Conservation (phyloP, 2,888 invertebrate species). For the Neelides folsomi region DNA sequence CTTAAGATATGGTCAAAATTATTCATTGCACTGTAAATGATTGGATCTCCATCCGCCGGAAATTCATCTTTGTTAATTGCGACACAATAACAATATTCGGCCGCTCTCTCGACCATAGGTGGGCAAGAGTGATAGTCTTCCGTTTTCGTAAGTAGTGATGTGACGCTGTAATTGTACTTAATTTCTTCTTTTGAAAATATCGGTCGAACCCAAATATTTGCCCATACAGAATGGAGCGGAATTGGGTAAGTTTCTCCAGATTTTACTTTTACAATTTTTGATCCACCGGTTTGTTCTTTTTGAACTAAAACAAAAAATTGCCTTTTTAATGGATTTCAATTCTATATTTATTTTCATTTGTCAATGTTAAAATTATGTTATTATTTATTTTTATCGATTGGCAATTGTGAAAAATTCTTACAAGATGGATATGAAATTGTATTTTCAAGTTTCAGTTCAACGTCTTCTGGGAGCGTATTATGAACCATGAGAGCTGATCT, state of each 20-base stretch:
- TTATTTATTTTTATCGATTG: background rate
- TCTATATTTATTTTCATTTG: too few relatives aligned
- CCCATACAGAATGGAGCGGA: constrained; percentile 61
- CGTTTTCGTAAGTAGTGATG: too few relatives aligned
- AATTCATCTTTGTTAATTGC: constrained; percentile 66
- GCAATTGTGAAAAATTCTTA: constrained; percentile 12
- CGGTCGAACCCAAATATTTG: constrained; percentile 63
- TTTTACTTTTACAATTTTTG: constrained; percentile 35
- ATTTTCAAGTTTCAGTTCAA: constrained; percentile 59
- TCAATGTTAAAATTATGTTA: too few relatives aligned
- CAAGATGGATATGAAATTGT: constrained; percentile 30
- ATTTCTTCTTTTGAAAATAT: constrained; percentile 16
- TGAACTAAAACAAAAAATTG: constrained; percentile 23
- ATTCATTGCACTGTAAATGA: constrained; percentile 14
- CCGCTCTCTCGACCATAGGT: background rate
- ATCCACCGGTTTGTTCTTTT: constrained; percentile 33
- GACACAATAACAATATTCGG: constrained; percentile 55
- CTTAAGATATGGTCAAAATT: constrained; percentile 16
- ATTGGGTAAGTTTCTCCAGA: constrained; percentile 54
- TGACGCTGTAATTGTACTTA: constrained; percentile 14
- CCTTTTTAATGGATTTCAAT: too few relatives aligned
- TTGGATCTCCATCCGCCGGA: constrained; percentile 46
- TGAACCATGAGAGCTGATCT: constrained; percentile 72
- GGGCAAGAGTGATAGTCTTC: background rate
- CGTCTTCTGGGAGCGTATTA: constrained; percentile 59